Evolutionary conservation across 1,140 invertebrate genomes (phyloP).

Genomic region (Neodiprion pinetum): DNA sequence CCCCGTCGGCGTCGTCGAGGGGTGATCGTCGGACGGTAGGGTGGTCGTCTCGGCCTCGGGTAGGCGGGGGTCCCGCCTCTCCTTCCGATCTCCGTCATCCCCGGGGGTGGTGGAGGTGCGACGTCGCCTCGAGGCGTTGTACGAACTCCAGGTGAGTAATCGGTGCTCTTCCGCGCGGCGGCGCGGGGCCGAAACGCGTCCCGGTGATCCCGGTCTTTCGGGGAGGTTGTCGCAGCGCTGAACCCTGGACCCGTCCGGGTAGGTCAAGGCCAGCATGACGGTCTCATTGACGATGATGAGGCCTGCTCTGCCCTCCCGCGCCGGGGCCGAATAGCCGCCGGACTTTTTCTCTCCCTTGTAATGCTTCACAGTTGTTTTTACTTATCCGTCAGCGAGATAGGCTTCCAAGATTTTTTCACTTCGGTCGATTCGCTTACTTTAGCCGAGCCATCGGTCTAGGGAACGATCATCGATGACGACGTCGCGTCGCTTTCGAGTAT

Average conservation of each 20-base stretch:
- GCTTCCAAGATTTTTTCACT: not conserved
- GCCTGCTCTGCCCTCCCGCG: not conserved
- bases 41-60: not conserved
- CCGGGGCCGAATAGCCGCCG: not conserved
- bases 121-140: not conserved
- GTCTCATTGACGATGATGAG: constrained; percentile 46
- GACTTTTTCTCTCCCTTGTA: not conserved
- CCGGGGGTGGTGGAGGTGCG: not conserved
- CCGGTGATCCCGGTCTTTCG: constrained; percentile 26
- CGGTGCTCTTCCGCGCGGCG: constrained; percentile 17
- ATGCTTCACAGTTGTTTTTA: not conserved
- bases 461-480: not conserved
- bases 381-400: not conserved
- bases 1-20: not conserved
- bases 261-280: constrained; percentile 56
- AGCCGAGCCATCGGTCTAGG: not conserved
- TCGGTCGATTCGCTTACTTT: not conserved
- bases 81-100: not conserved
- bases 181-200: constrained; percentile 14
- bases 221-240: constrained; percentile 44
- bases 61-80: too few species aligned
- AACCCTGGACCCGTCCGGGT: constrained; percentile 52
- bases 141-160: not conserved
- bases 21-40: not conserved
- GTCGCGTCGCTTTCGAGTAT: not conserved